phyloP scores from a whole-genome alignment of 2,113 vertebrate genomes.

The Microcebus jonahi region DNA sequence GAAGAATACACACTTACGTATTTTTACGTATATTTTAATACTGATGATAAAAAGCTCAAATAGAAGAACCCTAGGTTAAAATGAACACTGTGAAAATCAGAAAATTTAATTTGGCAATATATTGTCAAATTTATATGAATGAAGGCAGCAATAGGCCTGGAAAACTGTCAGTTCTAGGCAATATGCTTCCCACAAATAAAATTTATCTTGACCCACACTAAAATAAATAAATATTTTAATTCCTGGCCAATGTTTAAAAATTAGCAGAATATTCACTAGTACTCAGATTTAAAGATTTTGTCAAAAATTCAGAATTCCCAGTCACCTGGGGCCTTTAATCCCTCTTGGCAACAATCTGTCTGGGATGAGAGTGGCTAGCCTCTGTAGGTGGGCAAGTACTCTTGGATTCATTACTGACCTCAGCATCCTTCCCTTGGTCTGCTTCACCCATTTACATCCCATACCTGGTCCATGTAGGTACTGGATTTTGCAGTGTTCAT shows the following conservation, averaged over 20 bases:
- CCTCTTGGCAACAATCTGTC: neutral
- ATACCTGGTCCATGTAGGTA: accelerated
- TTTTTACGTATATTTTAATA: neutral
- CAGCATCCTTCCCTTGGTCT: neutral
- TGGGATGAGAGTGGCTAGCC: neutral
- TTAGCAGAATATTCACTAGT: neutral
- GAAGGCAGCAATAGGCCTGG: neutral
- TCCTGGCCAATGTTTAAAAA: neutral
- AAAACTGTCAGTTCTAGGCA: neutral
- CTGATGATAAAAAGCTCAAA: neutral
- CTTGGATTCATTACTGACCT: neutral
- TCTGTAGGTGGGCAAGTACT: neutral
- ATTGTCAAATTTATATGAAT: neutral
- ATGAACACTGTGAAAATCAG: neutral
- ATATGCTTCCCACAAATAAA: neutral
- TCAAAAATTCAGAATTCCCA: neutral
- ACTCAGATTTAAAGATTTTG: neutral
- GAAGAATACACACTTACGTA: neutral
- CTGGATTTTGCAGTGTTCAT: neutral
- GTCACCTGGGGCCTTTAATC: neutral
- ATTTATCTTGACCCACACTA: neutral
- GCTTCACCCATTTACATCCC: neutral
- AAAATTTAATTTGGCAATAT: neutral
- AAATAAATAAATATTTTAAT: neutral
- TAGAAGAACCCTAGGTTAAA: neutral